Evolutionary conservation across 2,888 invertebrate species (phyloP).

Genomic region (Himalopsyche japonica): DNA sequence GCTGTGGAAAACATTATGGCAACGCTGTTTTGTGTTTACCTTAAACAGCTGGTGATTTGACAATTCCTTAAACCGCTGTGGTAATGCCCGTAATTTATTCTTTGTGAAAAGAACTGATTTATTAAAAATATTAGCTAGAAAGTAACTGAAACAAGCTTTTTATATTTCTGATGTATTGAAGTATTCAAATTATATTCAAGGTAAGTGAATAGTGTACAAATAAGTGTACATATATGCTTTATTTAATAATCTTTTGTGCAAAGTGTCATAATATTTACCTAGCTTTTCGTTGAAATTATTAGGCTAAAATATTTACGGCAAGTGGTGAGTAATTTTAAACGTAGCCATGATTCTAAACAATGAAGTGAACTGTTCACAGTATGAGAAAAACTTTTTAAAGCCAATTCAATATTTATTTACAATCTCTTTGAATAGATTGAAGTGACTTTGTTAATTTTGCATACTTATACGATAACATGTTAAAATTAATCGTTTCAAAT

Average conservation of each 20-base stretch:
- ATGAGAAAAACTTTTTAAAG: too few relatives aligned
- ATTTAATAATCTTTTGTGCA: not conserved
- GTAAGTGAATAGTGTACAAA: not conserved
- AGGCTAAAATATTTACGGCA: not conserved
- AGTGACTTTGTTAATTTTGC: too few relatives aligned
- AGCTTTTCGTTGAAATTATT: not conserved
- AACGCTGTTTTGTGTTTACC: constrained; percentile 18
- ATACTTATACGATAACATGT: too few relatives aligned
- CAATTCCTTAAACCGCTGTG: constrained; percentile 11
- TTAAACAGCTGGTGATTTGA: constrained; percentile 32
- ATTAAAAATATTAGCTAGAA: not conserved
- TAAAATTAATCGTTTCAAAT: too few relatives aligned
- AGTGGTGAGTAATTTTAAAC: too few relatives aligned
- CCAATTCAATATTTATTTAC: too few relatives aligned
- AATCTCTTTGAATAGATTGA: too few relatives aligned
- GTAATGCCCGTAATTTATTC: not conserved
- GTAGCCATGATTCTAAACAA: too few relatives aligned
- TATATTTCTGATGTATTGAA: not conserved
- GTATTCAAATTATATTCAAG: not conserved
- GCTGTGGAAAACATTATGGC: not conserved
- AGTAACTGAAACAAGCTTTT: not conserved
- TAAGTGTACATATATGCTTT: not conserved
- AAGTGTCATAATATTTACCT: not conserved
- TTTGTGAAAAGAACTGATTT: not conserved
- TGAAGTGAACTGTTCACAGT: too few relatives aligned